These are phyloP conservation scores for Sebastes minor DNA, from an alignment of 2,797 vertebrate species.

Conservation along the genomic window DNA sequence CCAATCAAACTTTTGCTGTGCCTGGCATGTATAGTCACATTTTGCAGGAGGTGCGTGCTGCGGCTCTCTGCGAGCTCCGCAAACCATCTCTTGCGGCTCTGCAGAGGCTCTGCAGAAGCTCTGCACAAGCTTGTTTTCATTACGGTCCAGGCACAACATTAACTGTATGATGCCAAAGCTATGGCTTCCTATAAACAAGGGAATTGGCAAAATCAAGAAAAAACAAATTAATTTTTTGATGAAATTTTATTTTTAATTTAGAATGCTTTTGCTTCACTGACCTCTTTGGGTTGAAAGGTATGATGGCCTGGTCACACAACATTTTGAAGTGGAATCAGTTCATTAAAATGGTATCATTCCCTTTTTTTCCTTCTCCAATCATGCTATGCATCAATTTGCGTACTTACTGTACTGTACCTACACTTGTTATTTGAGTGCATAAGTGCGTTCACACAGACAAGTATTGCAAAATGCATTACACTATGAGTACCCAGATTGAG, in stretches of 20 bases:
- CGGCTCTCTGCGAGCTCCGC: background rate
- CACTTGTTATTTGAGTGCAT: too few species aligned
- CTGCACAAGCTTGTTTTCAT: fast-evolving
- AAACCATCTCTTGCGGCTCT: background rate
- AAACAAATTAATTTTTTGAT: too few species aligned
- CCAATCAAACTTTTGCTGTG: background rate
- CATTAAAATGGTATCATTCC: background rate
- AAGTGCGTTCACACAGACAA: too few species aligned
- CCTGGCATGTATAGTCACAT: fast-evolving
- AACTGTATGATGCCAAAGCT: background rate
- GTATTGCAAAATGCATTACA: too few species aligned
- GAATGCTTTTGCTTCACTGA: too few species aligned
- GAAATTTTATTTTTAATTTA: too few species aligned
- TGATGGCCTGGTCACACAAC: background rate
- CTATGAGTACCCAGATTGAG: too few species aligned
- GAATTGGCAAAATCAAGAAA: background rate
- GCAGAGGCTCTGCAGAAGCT: background rate
- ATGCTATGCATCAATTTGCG: too few species aligned
- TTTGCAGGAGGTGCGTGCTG: background rate
- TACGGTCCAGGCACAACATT: background rate
- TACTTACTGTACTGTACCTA: too few species aligned
- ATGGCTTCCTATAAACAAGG: background rate
- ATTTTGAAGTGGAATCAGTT: background rate
- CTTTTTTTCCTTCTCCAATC: too few species aligned
- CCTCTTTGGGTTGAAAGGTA: background rate